Percentiles rank a stretch among this genome's conserved stretches.
Evolutionary conservation across 2,888 invertebrate genomes (phyloP).

Genomic region (Catocala nupta): DNA sequence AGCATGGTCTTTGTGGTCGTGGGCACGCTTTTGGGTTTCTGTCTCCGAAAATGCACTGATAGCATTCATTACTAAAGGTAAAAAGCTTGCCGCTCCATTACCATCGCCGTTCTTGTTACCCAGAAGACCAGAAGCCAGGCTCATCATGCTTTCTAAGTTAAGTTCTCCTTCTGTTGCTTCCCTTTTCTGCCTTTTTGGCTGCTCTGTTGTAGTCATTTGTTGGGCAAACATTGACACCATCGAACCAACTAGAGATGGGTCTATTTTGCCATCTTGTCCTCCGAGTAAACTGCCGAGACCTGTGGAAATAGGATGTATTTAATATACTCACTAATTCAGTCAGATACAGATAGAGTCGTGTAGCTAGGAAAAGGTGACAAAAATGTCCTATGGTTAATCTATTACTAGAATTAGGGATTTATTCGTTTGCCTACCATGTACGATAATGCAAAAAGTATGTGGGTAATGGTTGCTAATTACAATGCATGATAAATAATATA

Average conservation of each 20-base stretch:
- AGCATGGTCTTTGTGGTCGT: conserved; percentile 90
- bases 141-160: conserved; percentile 85
- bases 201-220: conserved; percentile 67
- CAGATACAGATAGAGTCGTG: too few species aligned
- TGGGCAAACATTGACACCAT: conserved; percentile 82
- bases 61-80: conserved; percentile 90
- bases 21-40: conserved; percentile 87
- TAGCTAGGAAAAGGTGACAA: too few species aligned
- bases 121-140: conserved; percentile 86
- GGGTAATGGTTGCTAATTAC: too few species aligned
- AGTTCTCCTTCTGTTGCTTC: conserved; percentile 72
- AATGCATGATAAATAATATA: too few species aligned
- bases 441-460: too few species aligned
- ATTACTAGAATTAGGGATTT: too few species aligned
- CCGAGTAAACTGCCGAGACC: conserved; percentile 86
- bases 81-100: conserved; percentile 77
- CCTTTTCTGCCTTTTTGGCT: conserved; percentile 63
- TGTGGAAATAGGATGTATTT: conserved; percentile 50
- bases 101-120: conserved; percentile 77
- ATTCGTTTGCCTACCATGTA: too few species aligned
- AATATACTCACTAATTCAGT: too few species aligned
- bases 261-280: conserved; percentile 86
- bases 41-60: conserved; percentile 88
- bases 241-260: conserved; percentile 84
- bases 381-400: too few species aligned